phyloP scores from a whole-genome alignment of 1,140 invertebrate genomes.

The Lepidurus packardi region DNA sequence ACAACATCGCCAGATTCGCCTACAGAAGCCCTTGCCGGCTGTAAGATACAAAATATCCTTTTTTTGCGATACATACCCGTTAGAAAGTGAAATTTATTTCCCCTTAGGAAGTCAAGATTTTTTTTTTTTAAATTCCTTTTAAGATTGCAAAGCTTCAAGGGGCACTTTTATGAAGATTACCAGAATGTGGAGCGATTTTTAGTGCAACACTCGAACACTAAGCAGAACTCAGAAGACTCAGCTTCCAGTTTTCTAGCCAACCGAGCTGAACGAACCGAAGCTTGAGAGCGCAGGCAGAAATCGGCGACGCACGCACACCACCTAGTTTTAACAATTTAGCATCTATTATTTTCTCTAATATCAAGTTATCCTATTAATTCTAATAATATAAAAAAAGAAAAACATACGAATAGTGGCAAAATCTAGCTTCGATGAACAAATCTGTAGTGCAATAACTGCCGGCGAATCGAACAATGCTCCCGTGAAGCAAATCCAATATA shows the following conservation, averaged over 20 bases:
- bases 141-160: neutral
- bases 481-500: too few species aligned
- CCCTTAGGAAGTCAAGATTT: neutral
- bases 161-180: too few species aligned
- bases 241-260: slow-evolving; percentile 7
- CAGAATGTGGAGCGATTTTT: neutral
- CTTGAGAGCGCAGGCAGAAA: neutral
- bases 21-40: too few species aligned
- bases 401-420: too few species aligned
- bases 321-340: neutral
- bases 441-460: neutral
- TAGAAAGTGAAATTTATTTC: neutral
- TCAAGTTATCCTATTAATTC: too few species aligned
- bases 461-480: too few species aligned
- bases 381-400: neutral
- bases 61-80: neutral
- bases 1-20: too few species aligned
- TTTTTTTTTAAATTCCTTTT: neutral
- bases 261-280: neutral
- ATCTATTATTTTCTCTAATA: neutral
- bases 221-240: neutral
- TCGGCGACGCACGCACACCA: neutral
- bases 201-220: neutral
- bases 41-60: too few species aligned
- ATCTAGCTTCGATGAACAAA: neutral